Evolutionary conservation across 2,797 vertebrate species (phyloP).

Genomic region (Gorsachius magnificus): DNA sequence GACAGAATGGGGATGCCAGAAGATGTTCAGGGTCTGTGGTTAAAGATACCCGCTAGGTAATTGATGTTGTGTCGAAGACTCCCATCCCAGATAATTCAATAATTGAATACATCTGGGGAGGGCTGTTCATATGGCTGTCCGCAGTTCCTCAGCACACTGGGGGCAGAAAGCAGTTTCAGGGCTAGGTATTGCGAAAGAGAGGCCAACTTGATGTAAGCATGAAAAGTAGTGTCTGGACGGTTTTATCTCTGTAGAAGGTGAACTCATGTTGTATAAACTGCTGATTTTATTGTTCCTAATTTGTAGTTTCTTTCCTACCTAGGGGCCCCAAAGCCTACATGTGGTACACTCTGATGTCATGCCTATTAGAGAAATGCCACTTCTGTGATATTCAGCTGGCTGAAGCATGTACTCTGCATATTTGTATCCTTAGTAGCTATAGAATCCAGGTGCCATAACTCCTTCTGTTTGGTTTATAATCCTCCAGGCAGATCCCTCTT

Average conservation of each 20-base stretch:
- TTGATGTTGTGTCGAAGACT: background rate
- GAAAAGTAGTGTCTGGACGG: background rate
- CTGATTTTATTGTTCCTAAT: background rate
- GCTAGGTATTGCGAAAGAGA: background rate
- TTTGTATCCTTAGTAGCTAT: background rate
- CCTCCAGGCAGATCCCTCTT: background rate
- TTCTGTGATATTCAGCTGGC: background rate
- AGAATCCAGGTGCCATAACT: background rate
- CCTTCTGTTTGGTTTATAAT: constrained; percentile 3
- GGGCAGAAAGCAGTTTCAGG: background rate
- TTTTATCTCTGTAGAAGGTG: background rate
- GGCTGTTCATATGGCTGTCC: background rate
- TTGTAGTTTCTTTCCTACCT: background rate
- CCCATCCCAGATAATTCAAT: background rate
- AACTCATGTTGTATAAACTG: background rate
- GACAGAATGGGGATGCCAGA: background rate
- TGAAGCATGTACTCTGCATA: background rate
- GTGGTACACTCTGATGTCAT: background rate
- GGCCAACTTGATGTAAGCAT: background rate
- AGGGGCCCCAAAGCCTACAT: background rate
- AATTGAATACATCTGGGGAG: background rate
- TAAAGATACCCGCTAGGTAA: background rate
- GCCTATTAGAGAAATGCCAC: background rate
- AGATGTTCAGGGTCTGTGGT: background rate
- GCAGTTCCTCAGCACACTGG: background rate